These are phyloP conservation scores for Podotricha telesiphe DNA, from an alignment of 2,888 invertebrate genomes.

Conservation along the genomic window DNA sequence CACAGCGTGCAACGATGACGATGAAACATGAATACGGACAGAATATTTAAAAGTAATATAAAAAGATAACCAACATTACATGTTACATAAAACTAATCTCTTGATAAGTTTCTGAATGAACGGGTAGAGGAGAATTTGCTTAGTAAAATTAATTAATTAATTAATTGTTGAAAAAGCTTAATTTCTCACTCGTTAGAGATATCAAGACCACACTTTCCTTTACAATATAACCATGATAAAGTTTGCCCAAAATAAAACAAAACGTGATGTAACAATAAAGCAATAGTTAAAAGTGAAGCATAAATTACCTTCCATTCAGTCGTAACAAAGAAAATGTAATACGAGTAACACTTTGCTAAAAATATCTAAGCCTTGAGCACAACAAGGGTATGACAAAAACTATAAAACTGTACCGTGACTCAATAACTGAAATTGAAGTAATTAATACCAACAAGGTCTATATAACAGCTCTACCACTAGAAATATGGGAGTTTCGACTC, in stretches of 20 bases:
- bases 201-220: no score
- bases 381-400: conserved; percentile 32
- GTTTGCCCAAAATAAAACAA: neutral
- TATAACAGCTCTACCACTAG: neutral
- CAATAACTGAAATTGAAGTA: conserved; percentile 39
- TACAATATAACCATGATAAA: conserved; percentile 13
- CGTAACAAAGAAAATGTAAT: conserved; percentile 16
- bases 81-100: no score
- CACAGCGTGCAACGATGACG: no score
- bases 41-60: no score
- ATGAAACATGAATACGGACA: no score
- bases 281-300: conserved; percentile 1
- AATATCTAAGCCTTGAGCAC: conserved; percentile 30
- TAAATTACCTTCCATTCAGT: conserved; percentile 8
- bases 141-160: no score
- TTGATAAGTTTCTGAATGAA: no score
- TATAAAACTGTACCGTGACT: conserved; percentile 42
- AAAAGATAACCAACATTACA: no score
- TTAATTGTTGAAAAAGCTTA: no score
- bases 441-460: conserved; percentile 44
- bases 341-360: conserved; percentile 8
- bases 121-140: no score
- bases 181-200: no score
- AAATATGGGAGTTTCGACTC: conserved; percentile 29
- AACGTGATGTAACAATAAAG: neutral